Conservation (phyloP, 2,888 invertebrate species). For the Papilio gigon region DNA sequence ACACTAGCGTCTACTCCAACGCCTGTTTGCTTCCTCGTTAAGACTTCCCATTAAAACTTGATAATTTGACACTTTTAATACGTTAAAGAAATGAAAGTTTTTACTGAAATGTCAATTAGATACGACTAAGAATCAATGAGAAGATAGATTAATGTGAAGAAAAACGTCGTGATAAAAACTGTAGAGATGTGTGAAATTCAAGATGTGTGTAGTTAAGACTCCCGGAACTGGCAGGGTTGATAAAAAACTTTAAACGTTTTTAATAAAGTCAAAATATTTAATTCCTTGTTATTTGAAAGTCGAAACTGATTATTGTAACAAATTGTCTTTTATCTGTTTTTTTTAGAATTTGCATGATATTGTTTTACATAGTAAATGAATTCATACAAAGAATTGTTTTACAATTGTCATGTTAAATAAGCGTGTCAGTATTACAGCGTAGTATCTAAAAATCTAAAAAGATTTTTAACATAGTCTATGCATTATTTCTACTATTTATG, state of each 20-base stretch:
- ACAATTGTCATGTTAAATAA: too few species aligned
- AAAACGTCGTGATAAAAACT: neutral
- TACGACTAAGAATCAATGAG: neutral
- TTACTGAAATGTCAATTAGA: neutral
- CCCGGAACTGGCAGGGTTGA: too few species aligned
- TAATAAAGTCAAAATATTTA: neutral
- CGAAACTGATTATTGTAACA: slow-evolving; percentile 34
- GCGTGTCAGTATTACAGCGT: too few species aligned
- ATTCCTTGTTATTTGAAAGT: slow-evolving; percentile 3
- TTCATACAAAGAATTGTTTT: too few species aligned
- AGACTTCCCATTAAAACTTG: slow-evolving; percentile 75
- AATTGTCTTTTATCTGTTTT: slow-evolving; percentile 30
- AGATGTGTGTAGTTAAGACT: too few species aligned
- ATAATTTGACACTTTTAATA: slow-evolving; percentile 54
- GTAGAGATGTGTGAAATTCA: too few species aligned
- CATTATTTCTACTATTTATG: too few species aligned
- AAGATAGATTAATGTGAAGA: neutral
- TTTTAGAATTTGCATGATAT: too few species aligned
- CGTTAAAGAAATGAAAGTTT: slow-evolving; percentile 1
- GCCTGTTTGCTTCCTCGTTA: slow-evolving; percentile 67
- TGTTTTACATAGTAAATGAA: too few species aligned
- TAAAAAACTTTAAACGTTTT: too few species aligned
- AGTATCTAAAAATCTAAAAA: too few species aligned
- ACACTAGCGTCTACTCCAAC: slow-evolving; percentile 51
- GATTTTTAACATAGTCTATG: too few species aligned